A percentile compares a stretch with the other conserved stretches of the same genome.
These are phyloP conservation scores for Ascaphus truei DNA, from an alignment of 2,113 vertebrate genomes.

Conservation along the genomic window DNA sequence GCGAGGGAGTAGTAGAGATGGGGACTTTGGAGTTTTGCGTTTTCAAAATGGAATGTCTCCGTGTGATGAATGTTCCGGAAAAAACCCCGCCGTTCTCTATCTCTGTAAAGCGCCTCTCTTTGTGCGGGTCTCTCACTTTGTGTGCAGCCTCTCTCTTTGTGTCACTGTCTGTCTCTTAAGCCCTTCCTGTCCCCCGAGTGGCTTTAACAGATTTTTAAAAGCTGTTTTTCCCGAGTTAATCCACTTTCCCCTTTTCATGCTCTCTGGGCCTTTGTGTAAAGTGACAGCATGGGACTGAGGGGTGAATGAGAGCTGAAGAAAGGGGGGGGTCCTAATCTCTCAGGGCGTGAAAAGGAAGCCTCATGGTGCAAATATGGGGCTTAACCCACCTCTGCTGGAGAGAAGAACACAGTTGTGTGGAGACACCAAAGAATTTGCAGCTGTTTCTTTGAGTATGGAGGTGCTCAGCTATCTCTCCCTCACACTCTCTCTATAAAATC, in stretches of 20 bases:
- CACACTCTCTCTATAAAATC: too few species aligned
- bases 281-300: constrained; percentile 15
- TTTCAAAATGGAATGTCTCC: not conserved
- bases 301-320: not conserved
- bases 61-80: constrained; percentile 14
- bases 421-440: too few species aligned
- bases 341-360: not conserved
- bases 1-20: not conserved
- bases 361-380: not conserved
- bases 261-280: constrained; percentile 17
- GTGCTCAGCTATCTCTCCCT: too few species aligned
- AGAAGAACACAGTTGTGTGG: too few species aligned
- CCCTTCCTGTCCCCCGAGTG: constrained; percentile 44
- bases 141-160: constrained; percentile 44
- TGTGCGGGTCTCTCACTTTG: constrained; percentile 1
- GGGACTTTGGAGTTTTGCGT: not conserved
- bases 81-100: not conserved
- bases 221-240: constrained; percentile 33
- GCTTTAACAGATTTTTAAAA: constrained; percentile 38
- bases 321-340: not conserved
- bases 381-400: not conserved
- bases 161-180: constrained; percentile 50
- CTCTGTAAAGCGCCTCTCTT: not conserved
- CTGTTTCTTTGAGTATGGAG: too few species aligned
- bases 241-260: constrained; percentile 32